Conservation (phyloP, 1,140 invertebrate species). For the Pectinophora gossypiella region DNA sequence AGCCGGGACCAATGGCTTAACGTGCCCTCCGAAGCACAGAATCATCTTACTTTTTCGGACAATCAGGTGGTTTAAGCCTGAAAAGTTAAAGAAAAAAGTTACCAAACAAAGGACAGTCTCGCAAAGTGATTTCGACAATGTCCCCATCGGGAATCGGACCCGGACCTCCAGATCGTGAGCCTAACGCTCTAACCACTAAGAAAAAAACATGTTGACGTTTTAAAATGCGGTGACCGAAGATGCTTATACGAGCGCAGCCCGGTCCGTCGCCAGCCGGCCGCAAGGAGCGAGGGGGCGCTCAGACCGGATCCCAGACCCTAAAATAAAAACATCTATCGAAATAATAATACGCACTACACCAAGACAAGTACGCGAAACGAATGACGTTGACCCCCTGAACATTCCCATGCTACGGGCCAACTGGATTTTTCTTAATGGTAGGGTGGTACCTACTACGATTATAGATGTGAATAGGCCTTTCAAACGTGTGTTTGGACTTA, state of each 20-base stretch:
- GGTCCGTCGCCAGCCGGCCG: conserved; percentile 44
- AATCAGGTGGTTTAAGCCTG: too few relatives aligned
- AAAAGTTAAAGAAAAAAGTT: too few relatives aligned
- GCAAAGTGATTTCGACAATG: too few relatives aligned
- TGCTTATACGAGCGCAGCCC: conserved; percentile 1
- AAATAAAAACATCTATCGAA: conserved; percentile 72
- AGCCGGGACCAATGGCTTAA: too few relatives aligned
- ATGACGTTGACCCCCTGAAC: conserved; percentile 68
- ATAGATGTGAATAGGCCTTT: conserved; percentile 59
- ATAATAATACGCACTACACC: conserved; percentile 69
- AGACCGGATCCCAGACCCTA: conserved; percentile 69
- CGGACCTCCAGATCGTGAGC: too few relatives aligned
- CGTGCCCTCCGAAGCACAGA: too few relatives aligned
- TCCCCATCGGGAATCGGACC: too few relatives aligned
- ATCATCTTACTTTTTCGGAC: too few relatives aligned
- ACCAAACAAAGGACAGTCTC: too few relatives aligned
- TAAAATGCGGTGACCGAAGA: neutral
- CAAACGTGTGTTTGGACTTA: conserved; percentile 60
- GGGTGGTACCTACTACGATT: conserved; percentile 56
- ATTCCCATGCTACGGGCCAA: conserved; percentile 62
- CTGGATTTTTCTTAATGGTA: conserved; percentile 65
- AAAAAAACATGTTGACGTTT: neutral
- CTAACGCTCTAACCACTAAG: too few relatives aligned
- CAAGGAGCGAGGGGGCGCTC: conserved; percentile 58
- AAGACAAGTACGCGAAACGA: conserved; percentile 64